Percentiles rank a stretch among this genome's conserved stretches.
phyloP scores from a whole-genome alignment of 2,888 invertebrate species.

The Drosophila macrospina region DNA sequence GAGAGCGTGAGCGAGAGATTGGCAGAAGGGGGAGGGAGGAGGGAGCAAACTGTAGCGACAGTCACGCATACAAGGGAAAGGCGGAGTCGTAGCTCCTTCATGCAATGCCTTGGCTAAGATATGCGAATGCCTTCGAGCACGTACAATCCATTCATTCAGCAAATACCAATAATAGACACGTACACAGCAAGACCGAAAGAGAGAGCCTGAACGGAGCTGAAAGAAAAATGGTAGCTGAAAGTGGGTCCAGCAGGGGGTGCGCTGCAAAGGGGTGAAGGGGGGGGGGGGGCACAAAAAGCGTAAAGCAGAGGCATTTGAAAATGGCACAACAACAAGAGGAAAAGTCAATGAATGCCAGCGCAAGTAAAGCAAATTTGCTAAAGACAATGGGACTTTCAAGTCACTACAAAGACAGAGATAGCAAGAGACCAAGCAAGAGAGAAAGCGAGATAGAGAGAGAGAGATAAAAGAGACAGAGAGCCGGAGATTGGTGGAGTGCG shows the following conservation, averaged over 20 bases:
- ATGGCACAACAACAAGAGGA: conserved; percentile 57
- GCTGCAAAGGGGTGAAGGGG: not conserved
- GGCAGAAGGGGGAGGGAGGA: not conserved
- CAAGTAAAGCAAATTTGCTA: conserved; percentile 79
- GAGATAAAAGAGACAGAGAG: conserved; percentile 10
- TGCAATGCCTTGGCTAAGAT: conserved; percentile 61
- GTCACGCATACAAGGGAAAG: conserved; percentile 66
- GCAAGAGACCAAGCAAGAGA: not conserved
- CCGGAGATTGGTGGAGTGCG: conserved; percentile 27
- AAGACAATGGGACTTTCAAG: conserved; percentile 72
- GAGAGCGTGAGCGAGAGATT: conserved; percentile 1
- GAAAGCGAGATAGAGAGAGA: not conserved
- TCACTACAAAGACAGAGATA: conserved; percentile 42
- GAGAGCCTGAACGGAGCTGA: conserved; percentile 6
- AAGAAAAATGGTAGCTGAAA: not conserved
- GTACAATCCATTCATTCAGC: conserved; percentile 81
- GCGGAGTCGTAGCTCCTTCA: conserved; percentile 57
- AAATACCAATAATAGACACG: conserved; percentile 81
- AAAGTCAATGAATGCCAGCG: conserved; percentile 75
- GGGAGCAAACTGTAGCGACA: not conserved
- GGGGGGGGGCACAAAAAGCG: conserved; percentile 7
- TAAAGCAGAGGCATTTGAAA: conserved; percentile 70
- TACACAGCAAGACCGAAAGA: conserved; percentile 46
- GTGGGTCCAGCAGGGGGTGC: not conserved
- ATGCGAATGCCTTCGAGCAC: conserved; percentile 78